These are phyloP conservation scores for Panopea generosa DNA, from an alignment of 2,888 invertebrate species.

Conservation along the genomic window DNA sequence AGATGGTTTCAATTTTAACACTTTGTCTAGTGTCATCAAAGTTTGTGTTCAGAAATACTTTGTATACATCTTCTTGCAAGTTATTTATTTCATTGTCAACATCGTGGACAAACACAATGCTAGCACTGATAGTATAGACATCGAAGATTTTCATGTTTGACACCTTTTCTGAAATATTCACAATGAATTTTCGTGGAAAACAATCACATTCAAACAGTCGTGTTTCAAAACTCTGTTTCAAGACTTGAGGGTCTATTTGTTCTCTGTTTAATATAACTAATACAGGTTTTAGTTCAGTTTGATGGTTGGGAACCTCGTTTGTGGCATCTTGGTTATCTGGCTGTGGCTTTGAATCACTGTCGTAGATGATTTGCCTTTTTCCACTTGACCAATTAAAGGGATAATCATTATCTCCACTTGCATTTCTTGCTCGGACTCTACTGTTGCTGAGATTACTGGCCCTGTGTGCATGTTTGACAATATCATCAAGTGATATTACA, in stretches of 20 bases:
- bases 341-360: background rate
- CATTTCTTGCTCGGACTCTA: no score
- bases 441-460: background rate
- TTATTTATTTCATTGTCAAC: conserved; percentile 58
- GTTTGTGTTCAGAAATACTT: conserved; percentile 61
- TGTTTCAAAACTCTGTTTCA: conserved; percentile 50
- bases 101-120: conserved; percentile 49
- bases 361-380: background rate
- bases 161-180: conserved; percentile 63
- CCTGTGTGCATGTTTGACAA: conserved; percentile 14
- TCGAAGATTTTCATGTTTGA: conserved; percentile 19
- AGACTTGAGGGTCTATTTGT: conserved; percentile 24
- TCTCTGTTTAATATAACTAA: conserved; percentile 52
- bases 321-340: background rate
- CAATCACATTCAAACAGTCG: conserved; percentile 60
- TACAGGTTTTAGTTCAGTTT: conserved; percentile 44
- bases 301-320: background rate
- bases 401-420: no score
- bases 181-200: conserved; percentile 68
- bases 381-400: no score
- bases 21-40: conserved; percentile 21
- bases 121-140: conserved; percentile 19
- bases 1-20: conserved; percentile 61
- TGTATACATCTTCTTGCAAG: conserved; percentile 54
- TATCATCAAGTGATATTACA: conserved; percentile 6